phyloP scores from a whole-genome alignment of 2,113 vertebrate genomes.

The Cisticola juncidis region DNA sequence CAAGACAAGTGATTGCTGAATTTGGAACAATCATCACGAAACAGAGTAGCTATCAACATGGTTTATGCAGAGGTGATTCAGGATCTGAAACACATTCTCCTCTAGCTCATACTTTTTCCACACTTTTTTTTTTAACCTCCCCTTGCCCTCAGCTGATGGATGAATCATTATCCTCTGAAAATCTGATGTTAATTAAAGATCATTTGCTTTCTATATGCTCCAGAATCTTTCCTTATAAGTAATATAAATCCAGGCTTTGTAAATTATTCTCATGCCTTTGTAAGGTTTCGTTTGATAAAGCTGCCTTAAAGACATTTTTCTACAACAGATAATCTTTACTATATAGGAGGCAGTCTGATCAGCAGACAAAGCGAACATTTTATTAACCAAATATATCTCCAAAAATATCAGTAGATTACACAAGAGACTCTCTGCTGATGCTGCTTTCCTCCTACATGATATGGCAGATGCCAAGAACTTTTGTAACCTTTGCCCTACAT shows the following conservation, averaged over 20 bases:
- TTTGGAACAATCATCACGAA: background rate
- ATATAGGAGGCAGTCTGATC: background rate
- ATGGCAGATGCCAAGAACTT: background rate
- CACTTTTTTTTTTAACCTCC: background rate
- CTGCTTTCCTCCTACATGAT: background rate
- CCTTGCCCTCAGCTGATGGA: background rate
- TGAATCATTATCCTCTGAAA: constrained; percentile 16
- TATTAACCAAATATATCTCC: background rate
- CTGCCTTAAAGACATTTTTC: background rate
- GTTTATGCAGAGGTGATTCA: background rate
- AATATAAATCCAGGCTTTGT: background rate
- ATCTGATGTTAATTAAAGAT: background rate
- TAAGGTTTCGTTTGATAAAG: background rate
- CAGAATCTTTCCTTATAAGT: background rate
- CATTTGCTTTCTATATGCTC: background rate
- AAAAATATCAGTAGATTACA: constrained; percentile 9
- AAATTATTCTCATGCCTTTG: background rate
- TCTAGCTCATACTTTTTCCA: background rate
- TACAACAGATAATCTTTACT: background rate
- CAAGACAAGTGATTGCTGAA: background rate
- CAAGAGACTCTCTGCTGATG: background rate
- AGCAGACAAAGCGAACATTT: background rate
- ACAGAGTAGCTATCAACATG: background rate
- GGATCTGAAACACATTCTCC: background rate
- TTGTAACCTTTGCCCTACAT: constrained; percentile 31